These are phyloP conservation scores for Acanthurus tractus DNA, from an alignment of 2,797 vertebrate genomes.

Conservation along the genomic window DNA sequence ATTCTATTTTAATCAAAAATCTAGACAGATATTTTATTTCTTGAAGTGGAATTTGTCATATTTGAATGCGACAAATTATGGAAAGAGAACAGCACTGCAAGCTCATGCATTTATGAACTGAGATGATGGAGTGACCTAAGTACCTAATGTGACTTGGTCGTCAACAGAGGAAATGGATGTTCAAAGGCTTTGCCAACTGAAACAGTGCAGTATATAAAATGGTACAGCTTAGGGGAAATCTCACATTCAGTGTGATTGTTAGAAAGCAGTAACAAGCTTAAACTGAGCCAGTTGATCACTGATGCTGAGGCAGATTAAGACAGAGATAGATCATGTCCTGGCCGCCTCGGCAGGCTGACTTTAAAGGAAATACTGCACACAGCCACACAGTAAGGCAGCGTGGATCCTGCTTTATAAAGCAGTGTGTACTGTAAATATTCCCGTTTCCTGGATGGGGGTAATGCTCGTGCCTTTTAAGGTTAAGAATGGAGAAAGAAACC, in stretches of 20 bases:
- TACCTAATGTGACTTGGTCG: conserved; percentile 40
- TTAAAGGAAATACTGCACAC: conserved; percentile 51
- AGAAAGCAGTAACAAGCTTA: conserved; percentile 20
- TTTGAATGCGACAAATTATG: conserved; percentile 27
- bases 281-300: conserved; percentile 32
- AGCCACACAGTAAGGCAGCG: conserved; percentile 32
- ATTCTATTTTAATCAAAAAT: conserved; percentile 41
- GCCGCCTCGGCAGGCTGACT: conserved; percentile 38
- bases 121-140: conserved; percentile 52
- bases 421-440: conserved; percentile 61
- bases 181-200: conserved; percentile 50
- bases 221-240: conserved; percentile 24
- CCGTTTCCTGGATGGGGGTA: conserved; percentile 46
- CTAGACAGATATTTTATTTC: conserved; percentile 1
- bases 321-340: conserved; percentile 40
- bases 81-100: not conserved
- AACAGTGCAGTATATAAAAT: conserved; percentile 52
- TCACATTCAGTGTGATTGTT: conserved; percentile 30
- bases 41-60: conserved; percentile 7
- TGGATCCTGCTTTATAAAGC: conserved; percentile 49
- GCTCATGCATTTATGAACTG: conserved; percentile 24
- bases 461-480: conserved; percentile 51
- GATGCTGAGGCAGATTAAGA: conserved; percentile 30
- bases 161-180: conserved; percentile 64
- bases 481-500: conserved; percentile 25